Base-by-base conservation (phyloP, 2,888 invertebrate genomes). In the Erebia ligea region DNA sequence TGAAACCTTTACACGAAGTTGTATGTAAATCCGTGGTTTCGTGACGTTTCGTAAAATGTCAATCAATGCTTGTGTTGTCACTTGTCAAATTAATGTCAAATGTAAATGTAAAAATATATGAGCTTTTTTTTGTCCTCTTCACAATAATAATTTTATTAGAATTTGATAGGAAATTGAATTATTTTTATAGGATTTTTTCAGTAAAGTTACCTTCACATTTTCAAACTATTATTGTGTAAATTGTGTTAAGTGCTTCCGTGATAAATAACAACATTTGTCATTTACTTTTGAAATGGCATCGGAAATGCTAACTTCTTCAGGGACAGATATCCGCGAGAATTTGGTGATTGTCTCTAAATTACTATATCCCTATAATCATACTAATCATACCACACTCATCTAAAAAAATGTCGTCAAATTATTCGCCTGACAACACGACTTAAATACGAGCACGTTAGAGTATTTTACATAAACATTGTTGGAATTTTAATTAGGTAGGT, bases 261-360 rank as follows among this genome's bases (percentile, higher is more conserved):
- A 62, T 56, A 13, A 40, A 68, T 54, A 52, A 45, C 11, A 34
- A 45, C 2, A 59, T 40, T 42, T 9, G 34, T n/a, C 34, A 42
- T 42, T 42, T 42, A 59, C 56, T 58, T 59, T 25, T 69, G 77
- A 72, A 80, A 92, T 92, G 92, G 80, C 88, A 78, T 79, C 90
- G 62, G 92, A 91, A 63, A 79, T 86, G 62, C 75, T 92, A 77
- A 74, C 81, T 66, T 82, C 77, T 77, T 76, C 86, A 69, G 86
- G 84, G 61, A 82, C 77, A 68, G 88, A 89, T 82, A 87, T 92
- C 77, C 87, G 92, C 34, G 92, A 92, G 72, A 92, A 92, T 84
- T 87, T 92, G 89, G 92, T 92, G 87, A 85, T 73, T 79, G 75
- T 77, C 63, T 72, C 45, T 70, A 58, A 21, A 57, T 61, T 48